Percentiles rank a stretch among this genome's conserved stretches.
phyloP scores from a whole-genome alignment of 2,797 vertebrate genomes.

The Lophotriccus pileatus region DNA sequence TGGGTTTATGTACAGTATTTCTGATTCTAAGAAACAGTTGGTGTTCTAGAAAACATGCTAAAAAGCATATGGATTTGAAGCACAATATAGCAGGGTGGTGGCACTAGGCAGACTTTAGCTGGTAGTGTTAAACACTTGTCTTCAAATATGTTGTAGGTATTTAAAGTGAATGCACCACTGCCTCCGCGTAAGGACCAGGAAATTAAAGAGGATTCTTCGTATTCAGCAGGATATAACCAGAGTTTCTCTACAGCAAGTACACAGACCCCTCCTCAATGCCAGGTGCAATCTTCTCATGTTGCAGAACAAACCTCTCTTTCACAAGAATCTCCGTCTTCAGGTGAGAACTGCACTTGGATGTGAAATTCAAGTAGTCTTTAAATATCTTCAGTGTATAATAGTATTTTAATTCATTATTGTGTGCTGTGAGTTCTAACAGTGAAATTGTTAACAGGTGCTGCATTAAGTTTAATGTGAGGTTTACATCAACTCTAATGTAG shows the following conservation, averaged over 20 bases:
- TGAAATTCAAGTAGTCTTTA: background rate
- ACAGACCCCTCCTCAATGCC: conserved; percentile 90
- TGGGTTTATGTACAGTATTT: background rate
- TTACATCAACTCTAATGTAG: background rate
- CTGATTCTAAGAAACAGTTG: background rate
- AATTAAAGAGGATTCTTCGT: conserved; percentile 75
- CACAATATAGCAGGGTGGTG: background rate
- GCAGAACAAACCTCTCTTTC: conserved; percentile 78
- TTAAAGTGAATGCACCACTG: conserved; percentile 82
- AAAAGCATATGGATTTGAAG: background rate
- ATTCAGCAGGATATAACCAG: conserved; percentile 75
- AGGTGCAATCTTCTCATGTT: conserved; percentile 66
- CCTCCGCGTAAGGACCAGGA: conserved; percentile 82
- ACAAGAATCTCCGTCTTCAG: conserved; percentile 75
- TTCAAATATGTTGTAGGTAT: conserved; percentile 77
- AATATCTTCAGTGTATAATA: background rate
- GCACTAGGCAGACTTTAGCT: background rate
- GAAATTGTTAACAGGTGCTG: background rate
- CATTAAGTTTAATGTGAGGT: background rate
- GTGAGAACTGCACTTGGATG: conserved; percentile 59
- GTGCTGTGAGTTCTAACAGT: background rate
- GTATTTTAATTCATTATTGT: background rate
- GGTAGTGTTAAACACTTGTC: background rate
- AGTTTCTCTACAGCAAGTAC: conserved; percentile 87
- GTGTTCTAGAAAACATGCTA: background rate